A percentile compares a stretch with the other conserved stretches of the same genome.
Conservation (phyloP, 2,113 vertebrate species). For the Malurus elegans region DNA sequence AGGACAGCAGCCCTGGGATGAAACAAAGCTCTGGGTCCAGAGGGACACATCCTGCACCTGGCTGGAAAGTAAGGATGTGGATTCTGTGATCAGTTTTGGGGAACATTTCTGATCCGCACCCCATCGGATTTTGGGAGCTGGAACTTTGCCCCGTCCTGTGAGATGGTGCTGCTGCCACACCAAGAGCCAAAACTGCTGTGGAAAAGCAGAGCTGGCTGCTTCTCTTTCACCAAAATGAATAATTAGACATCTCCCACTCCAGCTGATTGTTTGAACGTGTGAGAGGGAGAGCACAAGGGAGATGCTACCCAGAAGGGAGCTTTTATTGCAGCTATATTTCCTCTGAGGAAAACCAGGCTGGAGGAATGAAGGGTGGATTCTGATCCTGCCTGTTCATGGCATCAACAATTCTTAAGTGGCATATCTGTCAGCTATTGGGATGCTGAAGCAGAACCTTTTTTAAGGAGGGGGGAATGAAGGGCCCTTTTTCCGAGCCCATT, state of each 20-base stretch:
- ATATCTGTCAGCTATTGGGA: neutral
- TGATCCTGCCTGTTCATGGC: neutral
- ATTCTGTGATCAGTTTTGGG: neutral
- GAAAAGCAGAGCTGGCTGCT: neutral
- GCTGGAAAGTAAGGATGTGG: neutral
- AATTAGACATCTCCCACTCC: conserved; percentile 28
- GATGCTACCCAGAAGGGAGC: neutral
- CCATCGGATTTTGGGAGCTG: neutral
- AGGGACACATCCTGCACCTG: conserved; percentile 11
- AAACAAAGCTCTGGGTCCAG: conserved; percentile 2
- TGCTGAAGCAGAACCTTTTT: conserved; percentile 16
- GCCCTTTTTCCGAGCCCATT: conserved; percentile 33
- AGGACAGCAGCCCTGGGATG: neutral
- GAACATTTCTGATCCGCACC: neutral
- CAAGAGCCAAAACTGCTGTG: neutral
- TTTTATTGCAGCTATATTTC: neutral
- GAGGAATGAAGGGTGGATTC: neutral
- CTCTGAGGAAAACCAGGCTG: neutral
- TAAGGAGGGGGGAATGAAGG: neutral
- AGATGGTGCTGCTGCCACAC: neutral
- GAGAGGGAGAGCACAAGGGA: neutral
- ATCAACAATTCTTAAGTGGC: neutral
- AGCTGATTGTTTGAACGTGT: conserved; percentile 4
- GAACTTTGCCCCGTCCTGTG: neutral
- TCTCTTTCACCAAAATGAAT: conserved; percentile 24